Percentiles rank a stretch among this genome's conserved stretches.
Evolutionary conservation across 2,888 invertebrate genomes (phyloP).

Genomic region (Microchrysa polita): DNA sequence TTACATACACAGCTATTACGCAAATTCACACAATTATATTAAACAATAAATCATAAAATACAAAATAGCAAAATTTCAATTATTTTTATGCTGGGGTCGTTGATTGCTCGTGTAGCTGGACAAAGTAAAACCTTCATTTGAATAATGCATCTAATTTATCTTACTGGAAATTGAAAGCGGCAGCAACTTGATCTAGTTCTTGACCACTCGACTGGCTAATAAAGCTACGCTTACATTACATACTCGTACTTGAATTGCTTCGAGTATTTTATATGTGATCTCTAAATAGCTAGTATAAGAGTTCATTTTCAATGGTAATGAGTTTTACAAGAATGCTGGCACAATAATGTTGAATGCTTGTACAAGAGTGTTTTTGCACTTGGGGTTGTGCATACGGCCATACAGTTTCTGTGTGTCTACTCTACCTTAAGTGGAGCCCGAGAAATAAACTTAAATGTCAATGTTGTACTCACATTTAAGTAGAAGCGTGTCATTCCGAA

Average conservation of each 20-base stretch:
- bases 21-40: neutral
- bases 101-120: constrained; percentile 1
- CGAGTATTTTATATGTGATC: neutral
- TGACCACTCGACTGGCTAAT: constrained; percentile 12
- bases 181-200: constrained; percentile 31
- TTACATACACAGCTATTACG: constrained; percentile 16
- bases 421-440: constrained; percentile 7
- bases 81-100: constrained; percentile 6
- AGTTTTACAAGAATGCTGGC: constrained; percentile 8
- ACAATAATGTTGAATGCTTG: neutral
- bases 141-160: constrained; percentile 18
- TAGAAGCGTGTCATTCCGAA: too few relatives aligned
- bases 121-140: constrained; percentile 32
- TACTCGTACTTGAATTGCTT: neutral
- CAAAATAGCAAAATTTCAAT: constrained; percentile 14
- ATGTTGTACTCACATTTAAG: constrained; percentile 5
- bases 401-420: too few relatives aligned
- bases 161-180: constrained; percentile 1
- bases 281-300: neutral
- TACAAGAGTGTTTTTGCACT: neutral
- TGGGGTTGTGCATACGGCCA: neutral
- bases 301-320: neutral
- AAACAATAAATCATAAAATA: constrained; percentile 21
- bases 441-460: constrained; percentile 28
- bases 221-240: constrained; percentile 7